Evolutionary conservation across 1,140 invertebrate genomes (phyloP), one percentile per base, ranked within the genome.

Genomic region (Drosophila tristis): DNA sequence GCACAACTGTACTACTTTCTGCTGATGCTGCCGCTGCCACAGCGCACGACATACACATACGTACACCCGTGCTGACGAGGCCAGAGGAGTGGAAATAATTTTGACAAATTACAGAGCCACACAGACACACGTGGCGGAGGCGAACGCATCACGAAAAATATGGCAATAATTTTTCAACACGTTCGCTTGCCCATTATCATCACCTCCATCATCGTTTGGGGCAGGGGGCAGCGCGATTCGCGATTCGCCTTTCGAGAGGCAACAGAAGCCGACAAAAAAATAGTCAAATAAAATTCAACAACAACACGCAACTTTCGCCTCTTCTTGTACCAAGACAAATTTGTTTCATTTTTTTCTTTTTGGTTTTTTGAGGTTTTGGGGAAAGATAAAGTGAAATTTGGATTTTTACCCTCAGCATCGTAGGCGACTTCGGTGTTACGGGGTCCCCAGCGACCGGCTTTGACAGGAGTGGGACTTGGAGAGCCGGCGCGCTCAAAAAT

Each of bases 381-480:
- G 31, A 57, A 31, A 31, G 53, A 70, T 48, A 15, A 59, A 55
- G 56, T 65, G 45, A 78, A 80, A 80, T 86, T 87, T 89, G 44
- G 79, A 55, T 72, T 92, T 93, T 93, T 94, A 95, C 94, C 94
- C 92, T 95, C 94, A 92, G 94, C 94, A 92, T 95, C 95, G 92
- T 93, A 95, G 73, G 94, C 95, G 78, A 95, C 93, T 92, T 95
- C 94, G 79, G 93, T 93, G 79, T 94, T 93, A 64, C 95, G 93
- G 62, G 95, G 94, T 71, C 92, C 94, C 91, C 93, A 95, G 87
- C 94, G 93, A 90, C 94, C 94, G 74, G 93, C 92, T 94, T 95
- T 95, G 87, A 94, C 94, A 29, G 95, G 95, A 85, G 95, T 95
- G 68, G 94, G 94, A 90, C 90, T 91, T 74, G 93, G 93, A 61